Base-by-base conservation (phyloP, 2,888 invertebrate genomes). In the Nemurella pictetii region DNA sequence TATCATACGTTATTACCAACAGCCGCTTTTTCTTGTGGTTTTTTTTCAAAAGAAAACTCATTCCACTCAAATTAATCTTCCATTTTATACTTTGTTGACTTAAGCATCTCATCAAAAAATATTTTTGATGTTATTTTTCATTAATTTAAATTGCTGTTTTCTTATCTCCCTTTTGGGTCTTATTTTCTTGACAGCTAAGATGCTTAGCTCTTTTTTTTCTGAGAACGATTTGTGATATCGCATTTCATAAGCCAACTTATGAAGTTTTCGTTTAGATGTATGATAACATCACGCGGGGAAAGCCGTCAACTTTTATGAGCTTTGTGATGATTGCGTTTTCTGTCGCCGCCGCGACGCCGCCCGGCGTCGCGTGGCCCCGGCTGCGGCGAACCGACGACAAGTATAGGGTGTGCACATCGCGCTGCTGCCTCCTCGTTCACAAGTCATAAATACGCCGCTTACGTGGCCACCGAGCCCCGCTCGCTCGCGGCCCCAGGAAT, bases 271-370 rank as follows among this genome's bases (percentile, higher is more conserved):
- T 35, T 80, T 35, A 80, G 80, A 80, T 35, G 80, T 80, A 35
- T 80, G 80, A 80, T 80, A 80, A 80, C 80, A 80, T 80, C 80
- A 35, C 80, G 75, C 75, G 55, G 80, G 27, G n/a, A 30, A 35
- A 80, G 80, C 80, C 80, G 80, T 80, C 80, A 80, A 80, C 80
- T 80, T 80, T 80, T 80, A 80, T 80, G 80, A 80, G 80, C 80
- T 80, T 80, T 80, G 32, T 80, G 80, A 80, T 80, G 80, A 80
- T 80, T 80, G 80, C 80, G 36, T 80, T 80, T 55, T 80, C 80
- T 80, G 80, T 35, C 80, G 35, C 80, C 25, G 32, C 9, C 80
- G 30, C 80, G 80, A n/a, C 80, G 80, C 25, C 35, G 32, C 26
- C 80, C n/a, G 30, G 20, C 55, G 35, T 30, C 80, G 35, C 32